phyloP scores from a whole-genome alignment of 2,113 vertebrate species.

The Rhynchomys soricoides region DNA sequence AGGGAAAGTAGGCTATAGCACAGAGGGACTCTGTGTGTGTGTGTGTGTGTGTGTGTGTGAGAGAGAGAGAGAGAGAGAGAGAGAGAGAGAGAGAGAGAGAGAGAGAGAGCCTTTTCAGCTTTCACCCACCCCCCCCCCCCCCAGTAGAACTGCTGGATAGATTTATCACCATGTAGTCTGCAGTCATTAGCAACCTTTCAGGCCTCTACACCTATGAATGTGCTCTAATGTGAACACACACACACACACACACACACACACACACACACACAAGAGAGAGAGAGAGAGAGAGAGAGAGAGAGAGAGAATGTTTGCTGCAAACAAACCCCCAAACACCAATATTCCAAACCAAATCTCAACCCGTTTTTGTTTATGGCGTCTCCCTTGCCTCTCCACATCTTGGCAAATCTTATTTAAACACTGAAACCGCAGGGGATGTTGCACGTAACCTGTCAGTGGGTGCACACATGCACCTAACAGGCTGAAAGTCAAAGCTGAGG shows the following conservation, averaged over 20 bases:
- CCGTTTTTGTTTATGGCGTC: background rate
- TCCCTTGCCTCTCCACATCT: background rate
- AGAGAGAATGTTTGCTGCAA: conserved; percentile 3
- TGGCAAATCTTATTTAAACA: conserved; percentile 39
- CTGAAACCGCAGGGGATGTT: conserved; percentile 46
- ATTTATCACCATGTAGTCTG: background rate
- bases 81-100: too few relatives aligned
- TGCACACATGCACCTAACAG: conserved; percentile 52
- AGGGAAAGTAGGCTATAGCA: background rate
- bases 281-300: too few relatives aligned
- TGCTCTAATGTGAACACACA: background rate
- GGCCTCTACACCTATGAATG: background rate
- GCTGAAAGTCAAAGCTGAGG: conserved; percentile 55
- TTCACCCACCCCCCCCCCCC: background rate
- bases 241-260: background rate
- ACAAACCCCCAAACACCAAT: conserved; percentile 41
- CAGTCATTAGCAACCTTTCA: background rate
- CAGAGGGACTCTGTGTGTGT: background rate
- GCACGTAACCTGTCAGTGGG: background rate
- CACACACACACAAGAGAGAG: background rate
- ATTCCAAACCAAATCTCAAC: background rate
- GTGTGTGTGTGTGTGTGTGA: background rate
- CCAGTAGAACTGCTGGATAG: background rate
- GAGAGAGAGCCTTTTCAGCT: background rate
- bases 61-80: background rate